These are phyloP conservation scores for Bucorvus abyssinicus DNA, from an alignment of 2,797 vertebrate species.

Conservation along the genomic window DNA sequence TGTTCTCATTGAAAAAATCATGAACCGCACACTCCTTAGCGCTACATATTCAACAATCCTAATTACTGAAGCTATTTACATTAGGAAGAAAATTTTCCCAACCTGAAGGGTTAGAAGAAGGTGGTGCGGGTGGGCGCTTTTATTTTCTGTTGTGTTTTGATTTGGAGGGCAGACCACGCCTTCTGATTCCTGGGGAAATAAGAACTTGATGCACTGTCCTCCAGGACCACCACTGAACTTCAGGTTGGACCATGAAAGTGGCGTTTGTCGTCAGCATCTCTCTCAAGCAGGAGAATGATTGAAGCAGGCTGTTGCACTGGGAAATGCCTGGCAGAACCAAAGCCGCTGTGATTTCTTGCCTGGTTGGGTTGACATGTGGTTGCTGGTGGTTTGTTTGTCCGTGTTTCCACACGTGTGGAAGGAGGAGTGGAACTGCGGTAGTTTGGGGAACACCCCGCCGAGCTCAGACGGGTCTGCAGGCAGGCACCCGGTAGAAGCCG, in stretches of 20 bases:
- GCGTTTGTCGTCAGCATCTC: not conserved
- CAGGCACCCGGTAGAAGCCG: not conserved
- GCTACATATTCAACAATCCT: constrained; percentile 37
- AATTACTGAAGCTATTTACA: constrained; percentile 55
- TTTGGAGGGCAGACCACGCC: not conserved
- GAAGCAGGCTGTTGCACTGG: not conserved
- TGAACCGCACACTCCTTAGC: constrained; percentile 29
- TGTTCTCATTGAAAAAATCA: constrained; percentile 57
- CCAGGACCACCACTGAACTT: not conserved
- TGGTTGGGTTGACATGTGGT: not conserved
- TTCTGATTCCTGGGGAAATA: not conserved
- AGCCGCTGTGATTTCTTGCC: not conserved
- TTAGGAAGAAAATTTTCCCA: constrained; percentile 23
- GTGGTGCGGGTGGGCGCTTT: rapidly evolving
- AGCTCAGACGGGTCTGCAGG: not conserved
- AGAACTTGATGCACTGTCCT: not conserved
- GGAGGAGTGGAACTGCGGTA: not conserved
- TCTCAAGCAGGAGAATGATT: not conserved
- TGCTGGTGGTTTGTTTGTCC: not conserved
- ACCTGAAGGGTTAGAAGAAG: not conserved
- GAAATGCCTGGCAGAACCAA: not conserved
- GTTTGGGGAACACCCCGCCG: not conserved
- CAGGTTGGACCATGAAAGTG: not conserved
- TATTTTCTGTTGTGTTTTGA: not conserved
- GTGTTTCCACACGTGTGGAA: not conserved